Evolutionary conservation across 2,113 vertebrate genomes (phyloP).

Genomic region (Thunnus maccoyii): DNA sequence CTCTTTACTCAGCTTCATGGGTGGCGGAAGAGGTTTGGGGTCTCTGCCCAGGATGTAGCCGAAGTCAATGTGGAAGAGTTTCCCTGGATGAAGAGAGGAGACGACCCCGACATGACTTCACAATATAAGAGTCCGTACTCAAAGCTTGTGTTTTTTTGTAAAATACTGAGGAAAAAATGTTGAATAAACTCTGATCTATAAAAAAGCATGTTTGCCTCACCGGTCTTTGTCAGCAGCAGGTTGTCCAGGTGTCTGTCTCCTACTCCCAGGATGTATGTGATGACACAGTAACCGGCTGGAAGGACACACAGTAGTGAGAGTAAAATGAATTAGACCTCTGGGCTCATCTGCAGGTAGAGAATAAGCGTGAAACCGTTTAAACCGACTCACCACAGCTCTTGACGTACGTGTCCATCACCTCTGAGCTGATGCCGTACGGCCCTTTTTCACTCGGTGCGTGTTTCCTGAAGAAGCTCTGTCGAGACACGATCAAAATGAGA

Average conservation of each 20-base stretch:
- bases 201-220: slow-evolving; percentile 45
- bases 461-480: slow-evolving; percentile 97
- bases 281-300: slow-evolving; percentile 97
- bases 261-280: slow-evolving; percentile 98
- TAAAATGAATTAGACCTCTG: not conserved
- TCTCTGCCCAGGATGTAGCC: slow-evolving; percentile 98
- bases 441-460: slow-evolving; percentile 96
- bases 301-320: not conserved
- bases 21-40: slow-evolving; percentile 96
- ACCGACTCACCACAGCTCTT: slow-evolving; percentile 95
- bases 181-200: not conserved
- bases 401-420: slow-evolving; percentile 99
- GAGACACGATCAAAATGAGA: not conserved
- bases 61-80: slow-evolving; percentile 99
- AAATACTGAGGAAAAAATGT: not conserved
- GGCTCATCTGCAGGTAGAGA: not conserved
- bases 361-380: not conserved
- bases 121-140: too few relatives aligned
- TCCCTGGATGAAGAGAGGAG: slow-evolving; percentile 84
- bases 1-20: slow-evolving; percentile 99
- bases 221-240: slow-evolving; percentile 95
- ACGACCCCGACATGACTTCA: too few relatives aligned
- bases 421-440: slow-evolving; percentile 95
- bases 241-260: slow-evolving; percentile 98
- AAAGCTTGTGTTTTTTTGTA: too few relatives aligned